phyloP scores from a whole-genome alignment of 2,797 vertebrate genomes.

The Labeo calbasu region DNA sequence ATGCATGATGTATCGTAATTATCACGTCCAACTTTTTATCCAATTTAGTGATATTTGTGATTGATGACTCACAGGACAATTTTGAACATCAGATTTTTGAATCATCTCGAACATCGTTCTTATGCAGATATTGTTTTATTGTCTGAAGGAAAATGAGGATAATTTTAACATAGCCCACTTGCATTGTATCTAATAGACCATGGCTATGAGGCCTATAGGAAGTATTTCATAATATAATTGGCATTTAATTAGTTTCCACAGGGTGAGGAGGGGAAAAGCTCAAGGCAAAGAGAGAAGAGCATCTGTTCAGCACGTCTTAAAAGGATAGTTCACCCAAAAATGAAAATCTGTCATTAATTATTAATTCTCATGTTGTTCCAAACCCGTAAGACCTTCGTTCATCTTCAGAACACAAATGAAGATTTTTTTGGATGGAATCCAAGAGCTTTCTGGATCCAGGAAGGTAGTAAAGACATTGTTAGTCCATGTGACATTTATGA shows the following conservation, averaged over 20 bases:
- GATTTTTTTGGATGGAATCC: no score
- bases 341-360: no score
- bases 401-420: no score
- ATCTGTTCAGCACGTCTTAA: not conserved
- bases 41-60: not conserved
- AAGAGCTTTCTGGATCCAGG: no score
- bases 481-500: no score
- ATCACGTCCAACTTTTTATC: not conserved
- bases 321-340: no score
- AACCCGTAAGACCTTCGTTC: no score
- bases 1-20: constrained; percentile 10
- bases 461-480: no score
- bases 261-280: constrained; percentile 61
- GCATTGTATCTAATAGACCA: constrained; percentile 54
- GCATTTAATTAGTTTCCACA: constrained; percentile 74
- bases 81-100: not conserved
- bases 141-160: constrained; percentile 12
- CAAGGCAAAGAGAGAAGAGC: not conserved
- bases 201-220: constrained; percentile 67
- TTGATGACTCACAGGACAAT: no score
- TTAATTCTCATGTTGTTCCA: no score
- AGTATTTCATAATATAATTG: constrained; percentile 73
- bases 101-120: not conserved
- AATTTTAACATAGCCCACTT: not conserved
- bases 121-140: not conserved